Evolutionary conservation across 2,113 vertebrate species (phyloP).

Genomic region (Pogona vitticeps): DNA sequence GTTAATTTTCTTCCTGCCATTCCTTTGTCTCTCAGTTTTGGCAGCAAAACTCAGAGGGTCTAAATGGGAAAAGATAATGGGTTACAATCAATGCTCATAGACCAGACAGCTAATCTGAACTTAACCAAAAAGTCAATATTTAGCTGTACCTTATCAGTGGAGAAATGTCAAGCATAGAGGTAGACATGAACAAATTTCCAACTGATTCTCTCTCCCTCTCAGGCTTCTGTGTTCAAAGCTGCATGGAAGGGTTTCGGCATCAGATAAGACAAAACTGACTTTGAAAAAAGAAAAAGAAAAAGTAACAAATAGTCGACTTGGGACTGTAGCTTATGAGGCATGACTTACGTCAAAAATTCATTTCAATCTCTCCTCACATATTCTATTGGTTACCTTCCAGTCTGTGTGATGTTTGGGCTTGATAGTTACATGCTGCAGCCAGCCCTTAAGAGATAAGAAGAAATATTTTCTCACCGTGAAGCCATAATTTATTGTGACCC

Average conservation of each 20-base stretch:
- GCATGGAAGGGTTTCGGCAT: slow-evolving; percentile 72
- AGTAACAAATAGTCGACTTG: slow-evolving; percentile 65
- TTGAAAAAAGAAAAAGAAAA: slow-evolving; percentile 49
- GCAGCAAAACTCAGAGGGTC: slow-evolving; percentile 27
- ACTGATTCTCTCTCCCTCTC: slow-evolving; percentile 64
- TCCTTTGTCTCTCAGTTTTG: slow-evolving; percentile 41
- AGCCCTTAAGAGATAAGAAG: slow-evolving; percentile 67
- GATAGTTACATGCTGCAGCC: slow-evolving; percentile 65
- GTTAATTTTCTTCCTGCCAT: slow-evolving; percentile 16
- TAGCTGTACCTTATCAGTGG: slow-evolving; percentile 73
- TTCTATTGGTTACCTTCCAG: slow-evolving; percentile 69
- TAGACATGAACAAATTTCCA: slow-evolving; percentile 72
- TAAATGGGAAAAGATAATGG: slow-evolving; percentile 68
- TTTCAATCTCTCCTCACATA: slow-evolving; percentile 70
- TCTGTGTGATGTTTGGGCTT: slow-evolving; percentile 58
- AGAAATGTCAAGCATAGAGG: slow-evolving; percentile 77
- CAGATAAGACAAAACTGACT: slow-evolving; percentile 77
- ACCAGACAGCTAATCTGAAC: slow-evolving; percentile 71
- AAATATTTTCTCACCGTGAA: slow-evolving; percentile 68
- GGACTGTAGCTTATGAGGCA: slow-evolving; percentile 65
- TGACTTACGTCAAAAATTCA: slow-evolving; percentile 59
- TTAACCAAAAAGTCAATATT: slow-evolving; percentile 79
- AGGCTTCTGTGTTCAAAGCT: slow-evolving; percentile 65
- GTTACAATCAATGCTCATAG: slow-evolving; percentile 59
- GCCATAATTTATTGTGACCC: slow-evolving; percentile 68